A percentile compares a stretch with the other conserved stretches of the same genome.
phyloP scores from a whole-genome alignment of 53 echinoderm and acorn worm genomes.

The Zoroaster sp. region DNA sequence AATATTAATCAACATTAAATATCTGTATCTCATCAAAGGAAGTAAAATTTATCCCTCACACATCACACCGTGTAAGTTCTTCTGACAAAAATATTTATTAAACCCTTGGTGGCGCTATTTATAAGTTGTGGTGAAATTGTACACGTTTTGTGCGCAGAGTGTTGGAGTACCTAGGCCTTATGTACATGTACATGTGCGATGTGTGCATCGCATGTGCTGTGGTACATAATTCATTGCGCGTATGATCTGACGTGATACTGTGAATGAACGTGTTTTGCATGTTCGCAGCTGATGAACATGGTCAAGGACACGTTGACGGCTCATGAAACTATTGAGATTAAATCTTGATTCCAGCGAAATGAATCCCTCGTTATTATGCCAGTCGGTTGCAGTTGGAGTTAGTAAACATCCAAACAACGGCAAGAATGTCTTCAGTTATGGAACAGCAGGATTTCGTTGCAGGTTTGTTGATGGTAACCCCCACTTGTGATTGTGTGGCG shows the following conservation, averaged over 20 bases:
- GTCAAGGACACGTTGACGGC: background rate
- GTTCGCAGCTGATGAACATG: background rate
- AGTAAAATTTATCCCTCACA: too few species aligned
- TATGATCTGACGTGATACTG: background rate
- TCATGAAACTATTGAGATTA: background rate
- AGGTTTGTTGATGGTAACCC: slow-evolving; percentile 30
- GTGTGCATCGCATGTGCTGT: too few species aligned
- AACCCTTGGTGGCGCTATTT: slow-evolving; percentile 29
- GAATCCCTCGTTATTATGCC: background rate
- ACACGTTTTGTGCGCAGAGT: too few species aligned
- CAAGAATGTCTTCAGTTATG: slow-evolving; percentile 63
- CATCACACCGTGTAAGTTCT: too few species aligned
- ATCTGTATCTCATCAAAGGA: too few species aligned
- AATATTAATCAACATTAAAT: too few species aligned
- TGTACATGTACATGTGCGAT: too few species aligned
- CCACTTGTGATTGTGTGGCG: background rate
- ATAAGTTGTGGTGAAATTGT: too few species aligned
- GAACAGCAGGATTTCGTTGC: slow-evolving; percentile 92
- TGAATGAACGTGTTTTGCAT: background rate
- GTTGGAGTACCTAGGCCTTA: too few species aligned
- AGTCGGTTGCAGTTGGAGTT: background rate
- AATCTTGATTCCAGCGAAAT: background rate
- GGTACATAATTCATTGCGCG: background rate
- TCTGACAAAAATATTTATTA: too few species aligned
- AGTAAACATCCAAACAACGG: slow-evolving; percentile 18